Percentiles rank a stretch among this genome's conserved stretches.
phyloP scores from a whole-genome alignment of 1,140 invertebrate species.

The Armadillidium nasatum region DNA sequence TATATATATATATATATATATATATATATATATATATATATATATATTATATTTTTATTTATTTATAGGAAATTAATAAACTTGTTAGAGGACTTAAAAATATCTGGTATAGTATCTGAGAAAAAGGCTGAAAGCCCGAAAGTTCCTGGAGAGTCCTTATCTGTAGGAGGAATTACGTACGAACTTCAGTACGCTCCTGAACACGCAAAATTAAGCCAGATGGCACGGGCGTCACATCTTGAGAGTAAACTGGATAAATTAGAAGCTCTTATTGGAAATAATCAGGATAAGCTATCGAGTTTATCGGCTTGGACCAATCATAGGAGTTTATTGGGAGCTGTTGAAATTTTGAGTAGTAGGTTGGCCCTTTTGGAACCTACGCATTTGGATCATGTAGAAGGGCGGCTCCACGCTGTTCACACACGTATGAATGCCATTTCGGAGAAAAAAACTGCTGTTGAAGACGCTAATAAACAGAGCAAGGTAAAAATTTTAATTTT shows the following conservation, averaged over 20 bases:
- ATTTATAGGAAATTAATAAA: conserved; percentile 49
- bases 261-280: conserved; percentile 66
- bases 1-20: no score
- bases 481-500: conserved; percentile 56
- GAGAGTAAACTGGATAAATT: conserved; percentile 69
- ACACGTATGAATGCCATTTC: conserved; percentile 70
- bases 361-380: conserved; percentile 70
- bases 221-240: conserved; percentile 63
- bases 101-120: conserved; percentile 32
- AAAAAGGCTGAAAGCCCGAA: conserved; percentile 14
- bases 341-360: conserved; percentile 68
- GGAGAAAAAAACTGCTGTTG: conserved; percentile 61
- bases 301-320: conserved; percentile 49
- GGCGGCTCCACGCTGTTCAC: conserved; percentile 64
- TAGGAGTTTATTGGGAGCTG: conserved; percentile 61
- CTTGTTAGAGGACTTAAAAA: conserved; percentile 37
- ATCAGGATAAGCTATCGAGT: conserved; percentile 56
- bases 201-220: conserved; percentile 63
- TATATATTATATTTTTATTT: conserved; percentile 22
- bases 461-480: conserved; percentile 69
- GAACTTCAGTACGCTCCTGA: conserved; percentile 61
- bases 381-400: conserved; percentile 77
- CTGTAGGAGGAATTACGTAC: conserved; percentile 53
- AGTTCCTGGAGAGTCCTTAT: not conserved
- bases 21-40: no score